phyloP scores from a whole-genome alignment of 2,113 vertebrate genomes.

The Aplodontia rufa region DNA sequence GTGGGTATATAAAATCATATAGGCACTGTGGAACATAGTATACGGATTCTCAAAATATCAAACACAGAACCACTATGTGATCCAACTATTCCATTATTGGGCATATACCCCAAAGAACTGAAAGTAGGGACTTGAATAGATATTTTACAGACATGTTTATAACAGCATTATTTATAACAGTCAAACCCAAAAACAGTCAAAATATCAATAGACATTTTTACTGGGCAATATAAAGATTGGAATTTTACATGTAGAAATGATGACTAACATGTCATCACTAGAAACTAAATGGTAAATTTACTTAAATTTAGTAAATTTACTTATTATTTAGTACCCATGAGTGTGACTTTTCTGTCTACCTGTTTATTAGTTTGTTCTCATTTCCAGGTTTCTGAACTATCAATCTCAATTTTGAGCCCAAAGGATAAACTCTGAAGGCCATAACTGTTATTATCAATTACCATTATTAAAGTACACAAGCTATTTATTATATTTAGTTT shows the following conservation, averaged over 20 bases:
- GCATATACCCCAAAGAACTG: neutral
- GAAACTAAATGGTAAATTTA: neutral
- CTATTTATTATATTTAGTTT: neutral
- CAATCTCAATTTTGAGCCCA: neutral
- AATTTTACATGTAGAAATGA: neutral
- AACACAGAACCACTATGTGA: neutral
- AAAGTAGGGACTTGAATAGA: neutral
- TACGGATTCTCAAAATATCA: neutral
- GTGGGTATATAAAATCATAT: neutral
- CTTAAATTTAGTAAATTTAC: neutral
- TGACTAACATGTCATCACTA: neutral
- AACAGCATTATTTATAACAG: neutral
- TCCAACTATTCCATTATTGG: neutral
- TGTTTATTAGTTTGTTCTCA: neutral
- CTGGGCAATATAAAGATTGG: neutral
- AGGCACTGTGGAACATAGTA: neutral
- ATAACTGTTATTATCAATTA: neutral
- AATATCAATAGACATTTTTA: neutral
- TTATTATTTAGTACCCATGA: neutral
- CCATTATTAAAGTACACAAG: neutral
- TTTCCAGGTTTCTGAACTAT: neutral
- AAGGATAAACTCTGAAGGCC: neutral
- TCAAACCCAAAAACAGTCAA: neutral
- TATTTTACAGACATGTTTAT: neutral
- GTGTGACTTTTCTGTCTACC: neutral